Evolutionary conservation across 2,888 invertebrate species (phyloP), one percentile per base, ranked within the genome.

Genomic region (Orchestes rusci): DNA sequence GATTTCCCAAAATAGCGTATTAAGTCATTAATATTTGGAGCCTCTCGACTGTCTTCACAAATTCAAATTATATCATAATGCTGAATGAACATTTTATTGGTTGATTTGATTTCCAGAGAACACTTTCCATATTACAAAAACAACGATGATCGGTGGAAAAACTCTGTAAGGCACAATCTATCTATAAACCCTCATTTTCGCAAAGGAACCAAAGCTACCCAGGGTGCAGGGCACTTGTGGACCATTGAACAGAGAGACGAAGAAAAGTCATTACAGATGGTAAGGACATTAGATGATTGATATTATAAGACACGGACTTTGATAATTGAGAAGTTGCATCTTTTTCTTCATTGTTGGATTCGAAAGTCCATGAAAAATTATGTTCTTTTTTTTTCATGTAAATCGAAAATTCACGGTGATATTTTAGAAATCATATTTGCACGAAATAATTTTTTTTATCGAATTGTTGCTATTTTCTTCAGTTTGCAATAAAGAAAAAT

Each of bases 81-180:
- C n/a, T n/a, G n/a, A n/a, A n/a, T n/a, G n/a, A n/a, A n/a, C n/a
- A n/a, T n/a, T n/a, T n/a, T n/a, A n/a, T n/a, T n/a, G n/a, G n/a
- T n/a, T n/a, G n/a, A n/a, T n/a, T 7, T 23, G 10, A 23, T 23
- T 50, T 50, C 27, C 20, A 91, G 91, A 3, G 87, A 88, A 61
- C 85, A 84, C 48, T 91, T 87, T 68, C 88, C 90, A 0, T 91
- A 80, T 66, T 92, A 88, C 72, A 88, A 88, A 64, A 84, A 86
- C 29, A 85, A 88, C 61, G 91, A 92, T 58, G 91, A 91, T 63
- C 79, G 90, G 58, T 91, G 91, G 91, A 92, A 92, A 70, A 92
- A 92, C 63, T 91, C 90, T 0, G 90, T 92, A 1, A 74, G 91
- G 53, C 91, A 91, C 68, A 92, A 92, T 66, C 71, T 92, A 12